phyloP scores from a whole-genome alignment of 2,797 vertebrate genomes.

The Myoxocephalus aenaeus region DNA sequence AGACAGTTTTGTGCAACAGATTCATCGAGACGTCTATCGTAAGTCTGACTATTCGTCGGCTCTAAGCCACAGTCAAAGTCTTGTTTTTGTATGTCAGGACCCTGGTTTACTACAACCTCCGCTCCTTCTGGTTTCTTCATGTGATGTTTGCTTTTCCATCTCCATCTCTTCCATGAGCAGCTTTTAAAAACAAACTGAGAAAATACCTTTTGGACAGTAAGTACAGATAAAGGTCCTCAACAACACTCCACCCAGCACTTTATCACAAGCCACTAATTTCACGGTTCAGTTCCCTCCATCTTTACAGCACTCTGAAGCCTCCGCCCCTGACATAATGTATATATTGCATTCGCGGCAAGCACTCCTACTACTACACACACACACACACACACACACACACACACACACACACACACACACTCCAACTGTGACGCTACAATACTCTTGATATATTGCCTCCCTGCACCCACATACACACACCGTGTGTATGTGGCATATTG shows the following conservation, averaged over 20 bases:
- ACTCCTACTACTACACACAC: background rate
- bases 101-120: background rate
- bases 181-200: constrained; percentile 87
- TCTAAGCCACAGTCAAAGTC: background rate
- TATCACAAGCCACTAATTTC: constrained; percentile 58
- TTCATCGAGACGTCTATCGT: background rate
- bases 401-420: background rate
- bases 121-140: constrained; percentile 17
- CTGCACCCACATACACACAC: constrained; percentile 20
- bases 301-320: constrained; percentile 36
- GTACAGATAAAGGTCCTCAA: constrained; percentile 66
- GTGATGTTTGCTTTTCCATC: constrained; percentile 49
- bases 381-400: background rate
- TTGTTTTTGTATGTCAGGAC: background rate
- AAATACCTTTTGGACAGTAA: constrained; percentile 83
- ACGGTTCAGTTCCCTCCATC: constrained; percentile 38
- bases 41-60: background rate
- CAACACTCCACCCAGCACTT: constrained; percentile 39
- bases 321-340: constrained; percentile 35
- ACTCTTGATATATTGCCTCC: constrained; percentile 30
- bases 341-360: constrained; percentile 21
- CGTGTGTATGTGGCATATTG: constrained; percentile 42
- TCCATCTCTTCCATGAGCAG: constrained; percentile 71
- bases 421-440: background rate
- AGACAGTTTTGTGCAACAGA: background rate